Evolutionary conservation across 2,888 invertebrate genomes (phyloP).

Genomic region (Synanthedon tipuliformis): DNA sequence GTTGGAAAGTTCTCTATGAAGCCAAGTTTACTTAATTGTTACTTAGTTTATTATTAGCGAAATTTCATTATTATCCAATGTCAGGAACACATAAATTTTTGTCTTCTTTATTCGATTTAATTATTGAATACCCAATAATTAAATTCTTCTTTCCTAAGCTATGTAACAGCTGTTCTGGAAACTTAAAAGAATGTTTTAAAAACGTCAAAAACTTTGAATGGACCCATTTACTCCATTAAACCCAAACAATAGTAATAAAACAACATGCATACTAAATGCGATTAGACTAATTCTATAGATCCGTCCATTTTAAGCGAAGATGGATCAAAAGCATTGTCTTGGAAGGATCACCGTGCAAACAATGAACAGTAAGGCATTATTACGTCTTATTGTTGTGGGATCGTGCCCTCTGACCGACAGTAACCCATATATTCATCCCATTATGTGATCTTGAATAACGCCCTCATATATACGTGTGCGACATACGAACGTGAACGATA

Average conservation of each 20-base stretch:
- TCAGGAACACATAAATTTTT: too few relatives aligned
- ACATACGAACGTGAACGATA: constrained; percentile 16
- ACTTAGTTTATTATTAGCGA: too few relatives aligned
- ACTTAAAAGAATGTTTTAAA: too few relatives aligned
- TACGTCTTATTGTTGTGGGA: constrained; percentile 45
- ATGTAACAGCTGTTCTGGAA: too few relatives aligned
- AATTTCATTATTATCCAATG: too few relatives aligned
- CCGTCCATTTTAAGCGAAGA: constrained; percentile 17
- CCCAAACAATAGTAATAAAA: neutral
- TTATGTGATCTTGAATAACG: constrained; percentile 58
- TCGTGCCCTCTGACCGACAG: constrained; percentile 51
- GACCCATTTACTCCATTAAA: neutral
- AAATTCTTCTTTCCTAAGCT: too few relatives aligned
- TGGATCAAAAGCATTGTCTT: constrained; percentile 31
- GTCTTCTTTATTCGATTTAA: too few relatives aligned
- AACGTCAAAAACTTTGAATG: too few relatives aligned
- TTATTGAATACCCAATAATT: too few relatives aligned
- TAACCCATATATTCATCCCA: constrained; percentile 58
- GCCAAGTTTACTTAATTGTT: too few relatives aligned
- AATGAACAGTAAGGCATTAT: constrained; percentile 29
- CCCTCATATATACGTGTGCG: constrained; percentile 17
- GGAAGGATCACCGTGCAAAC: constrained; percentile 28
- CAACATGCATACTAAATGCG: neutral
- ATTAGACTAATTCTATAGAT: neutral
- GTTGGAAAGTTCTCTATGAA: too few relatives aligned